phyloP scores from a whole-genome alignment of 1,140 invertebrate species.

The Antheraea pernyi region DNA sequence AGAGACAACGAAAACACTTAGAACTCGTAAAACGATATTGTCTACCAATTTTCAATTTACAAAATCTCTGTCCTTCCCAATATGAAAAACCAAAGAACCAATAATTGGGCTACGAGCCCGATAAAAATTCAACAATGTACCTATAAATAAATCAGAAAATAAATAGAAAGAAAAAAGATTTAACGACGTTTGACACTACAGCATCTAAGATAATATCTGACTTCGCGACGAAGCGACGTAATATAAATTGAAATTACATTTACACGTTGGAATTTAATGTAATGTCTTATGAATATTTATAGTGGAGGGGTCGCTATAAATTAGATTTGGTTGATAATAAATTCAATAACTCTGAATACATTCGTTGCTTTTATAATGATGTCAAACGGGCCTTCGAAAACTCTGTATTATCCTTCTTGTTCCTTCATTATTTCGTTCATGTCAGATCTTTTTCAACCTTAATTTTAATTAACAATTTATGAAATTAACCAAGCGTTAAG shows the following conservation, averaged over 20 bases:
- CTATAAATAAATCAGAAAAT: not conserved
- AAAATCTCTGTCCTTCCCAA: too few species aligned
- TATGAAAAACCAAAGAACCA: too few species aligned
- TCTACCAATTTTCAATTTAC: too few species aligned
- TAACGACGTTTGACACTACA: not conserved
- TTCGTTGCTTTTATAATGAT: not conserved
- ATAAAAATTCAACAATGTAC: not conserved
- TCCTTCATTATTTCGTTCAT: not conserved
- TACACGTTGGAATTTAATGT: conserved; percentile 14
- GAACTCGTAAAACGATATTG: too few species aligned
- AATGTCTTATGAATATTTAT: conserved; percentile 18
- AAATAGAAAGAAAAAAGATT: not conserved
- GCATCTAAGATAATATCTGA: not conserved
- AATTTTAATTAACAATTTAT: too few species aligned
- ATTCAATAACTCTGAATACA: not conserved
- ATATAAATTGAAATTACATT: conserved; percentile 12
- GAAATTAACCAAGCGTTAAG: too few species aligned
- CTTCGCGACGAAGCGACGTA: not conserved
- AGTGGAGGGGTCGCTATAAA: not conserved
- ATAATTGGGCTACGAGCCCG: too few species aligned
- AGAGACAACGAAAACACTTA: too few species aligned
- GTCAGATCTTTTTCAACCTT: too few species aligned
- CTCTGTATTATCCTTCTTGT: not conserved
- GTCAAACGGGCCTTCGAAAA: not conserved
- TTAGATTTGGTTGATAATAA: not conserved